These are phyloP conservation scores for Syndactyla subalaris DNA, from an alignment of 2,797 vertebrate genomes.

Conservation along the genomic window DNA sequence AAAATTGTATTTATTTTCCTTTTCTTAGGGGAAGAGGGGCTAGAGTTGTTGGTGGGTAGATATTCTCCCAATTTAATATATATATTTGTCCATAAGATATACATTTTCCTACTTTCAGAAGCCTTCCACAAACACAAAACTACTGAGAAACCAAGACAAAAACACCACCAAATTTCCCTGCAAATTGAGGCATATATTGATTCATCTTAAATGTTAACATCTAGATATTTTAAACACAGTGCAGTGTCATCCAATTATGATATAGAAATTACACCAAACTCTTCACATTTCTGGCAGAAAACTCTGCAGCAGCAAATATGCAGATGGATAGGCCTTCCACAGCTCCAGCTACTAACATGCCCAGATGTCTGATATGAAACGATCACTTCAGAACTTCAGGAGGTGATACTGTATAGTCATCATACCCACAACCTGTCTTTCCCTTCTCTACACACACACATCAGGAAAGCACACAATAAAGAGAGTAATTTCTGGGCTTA, in stretches of 20 bases:
- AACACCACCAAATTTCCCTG: accelerated
- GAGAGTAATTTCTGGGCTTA: background rate
- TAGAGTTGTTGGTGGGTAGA: background rate
- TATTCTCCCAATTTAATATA: background rate
- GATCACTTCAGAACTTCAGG: background rate
- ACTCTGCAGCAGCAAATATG: background rate
- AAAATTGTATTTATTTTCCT: background rate
- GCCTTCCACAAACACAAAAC: background rate
- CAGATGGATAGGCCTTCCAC: background rate
- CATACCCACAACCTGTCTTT: background rate
- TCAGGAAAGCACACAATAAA: background rate
- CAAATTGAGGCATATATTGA: background rate
- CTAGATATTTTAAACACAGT: background rate
- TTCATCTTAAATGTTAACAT: background rate
- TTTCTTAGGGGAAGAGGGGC: background rate
- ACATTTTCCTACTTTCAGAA: background rate
- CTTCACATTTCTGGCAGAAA: background rate
- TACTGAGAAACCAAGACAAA: background rate
- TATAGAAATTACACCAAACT: background rate
- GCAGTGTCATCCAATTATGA: background rate
- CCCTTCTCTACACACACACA: background rate
- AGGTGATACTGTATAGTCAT: background rate
- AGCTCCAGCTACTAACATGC: background rate
- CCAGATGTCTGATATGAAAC: background rate
- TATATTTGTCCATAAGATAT: background rate